Evolutionary conservation across 2,888 invertebrate genomes (phyloP), one percentile per base, ranked within the genome.

Genomic region (Melikaiella ostensackeni): DNA sequence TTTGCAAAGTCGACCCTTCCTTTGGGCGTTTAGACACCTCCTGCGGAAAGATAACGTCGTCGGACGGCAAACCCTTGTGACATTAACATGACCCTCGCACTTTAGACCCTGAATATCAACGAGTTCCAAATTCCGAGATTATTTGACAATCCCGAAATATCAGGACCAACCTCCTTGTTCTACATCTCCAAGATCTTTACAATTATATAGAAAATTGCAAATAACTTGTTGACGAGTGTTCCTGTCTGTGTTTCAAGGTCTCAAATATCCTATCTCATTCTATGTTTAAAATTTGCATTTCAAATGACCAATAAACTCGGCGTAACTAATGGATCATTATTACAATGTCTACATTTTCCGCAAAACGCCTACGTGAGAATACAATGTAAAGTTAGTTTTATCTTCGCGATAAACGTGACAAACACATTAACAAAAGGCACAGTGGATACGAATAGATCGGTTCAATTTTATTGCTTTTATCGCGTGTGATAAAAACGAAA

Each of bases 81-180:
- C 87, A 86, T 86, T 87, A 89, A 88, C 86, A 82, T 84, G 86
- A 86, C 86, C 87, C 85, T 86, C 83, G 84, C 84, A 85, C 83
- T 87, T 87, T 83, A 82, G 83, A 85, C 83, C 82, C 84, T 86
- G 88, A 89, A 89, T 89, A 88, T 87, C 87, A 88, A 88, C 85
- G 87, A 85, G 85, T 84, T 84, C 84, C 79, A 84, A 82, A 81
- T 83, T 79, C 77, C 62, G 74, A 78, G 81, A 61, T 83, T 80
- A 82, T 55, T 74, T 80, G 76, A 80, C 84, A 75, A 75, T 76
- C 79, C 63, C 76, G 81, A 83, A 84, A 86, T 87, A 83, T 83
- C 81, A 83, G 81, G 81, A 79, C 77, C n/a, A 75, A 77, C 30
- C 57, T 75, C 11, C 35, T 64, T 24, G 50, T 55, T 75, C 62